Base-by-base conservation (phyloP, 2,888 invertebrate genomes). In the Caenorhabditis wallacei region DNA sequence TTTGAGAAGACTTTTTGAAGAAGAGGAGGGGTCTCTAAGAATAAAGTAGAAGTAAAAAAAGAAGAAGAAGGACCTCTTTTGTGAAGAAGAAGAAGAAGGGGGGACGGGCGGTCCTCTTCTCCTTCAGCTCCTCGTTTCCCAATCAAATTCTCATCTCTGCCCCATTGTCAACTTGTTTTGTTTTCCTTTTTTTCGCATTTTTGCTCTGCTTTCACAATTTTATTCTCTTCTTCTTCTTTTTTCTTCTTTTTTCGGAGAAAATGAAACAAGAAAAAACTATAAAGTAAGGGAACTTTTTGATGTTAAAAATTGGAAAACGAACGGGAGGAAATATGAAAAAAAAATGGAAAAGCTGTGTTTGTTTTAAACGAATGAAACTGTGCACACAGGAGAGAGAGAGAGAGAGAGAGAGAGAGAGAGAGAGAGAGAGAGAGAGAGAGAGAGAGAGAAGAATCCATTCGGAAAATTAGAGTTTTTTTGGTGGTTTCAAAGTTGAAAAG, bases 141-240 rank as follows among this genome's bases (percentile, higher is more conserved):
- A 76, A 76, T 76, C 76, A 76, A 76, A 76, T 76, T 76, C 76
- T 76, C 76, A 76, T 76, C 76, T 59, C 76, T 76, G 68, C 59
- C 68, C 76, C 76, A 76, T 76, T 76, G 76, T 76, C 76, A 76
- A 69, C 76, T 76, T 76, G 76, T 76, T 76, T 76, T 76, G 76
- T 76, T 76, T 76, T 76, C 61, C 51, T 68, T 53, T 53, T 59
- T 68, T 53, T 53, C 22, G 48, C 16, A 35, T 66, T 35, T 43
- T 75, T 43, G 37, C 43, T 69, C n/a, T n/a, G n/a, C n/a, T n/a
- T n/a, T 69, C 69, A 56, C 54, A 69, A 56, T 43, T 66, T 64
- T 35, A 56, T 66, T 46, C 57, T 20, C 26, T 35, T 26, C 46
- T 43, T 69, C 69, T 61, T n/a, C 24, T 46, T 20, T 57, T n/a